These are phyloP conservation scores for Druon quercuslanigerum DNA, from an alignment of 1,140 invertebrate species.

Conservation along the genomic window DNA sequence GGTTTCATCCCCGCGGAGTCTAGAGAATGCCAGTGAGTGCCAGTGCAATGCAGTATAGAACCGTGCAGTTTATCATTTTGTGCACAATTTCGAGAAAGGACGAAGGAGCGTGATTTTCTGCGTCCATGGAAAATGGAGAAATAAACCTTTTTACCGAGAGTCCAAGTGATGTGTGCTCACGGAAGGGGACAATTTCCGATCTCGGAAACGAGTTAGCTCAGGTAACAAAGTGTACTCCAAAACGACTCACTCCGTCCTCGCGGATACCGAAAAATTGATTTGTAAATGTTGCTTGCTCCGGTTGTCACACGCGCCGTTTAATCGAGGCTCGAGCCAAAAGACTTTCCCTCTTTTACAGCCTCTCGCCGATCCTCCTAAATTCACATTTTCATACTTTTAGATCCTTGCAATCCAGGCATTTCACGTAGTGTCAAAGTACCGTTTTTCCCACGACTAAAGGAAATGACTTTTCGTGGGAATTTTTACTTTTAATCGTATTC, in stretches of 20 bases:
- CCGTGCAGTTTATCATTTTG: too few relatives aligned
- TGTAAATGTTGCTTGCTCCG: slow-evolving; percentile 8
- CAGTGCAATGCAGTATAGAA: neutral
- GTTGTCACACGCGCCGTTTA: slow-evolving; percentile 4
- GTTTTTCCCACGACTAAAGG: slow-evolving; percentile 7
- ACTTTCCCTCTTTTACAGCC: neutral
- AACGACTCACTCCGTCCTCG: neutral
- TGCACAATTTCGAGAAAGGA: slow-evolving; percentile 2
- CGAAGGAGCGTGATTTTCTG: slow-evolving; percentile 10
- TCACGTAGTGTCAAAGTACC: slow-evolving; percentile 26
- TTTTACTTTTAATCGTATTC: slow-evolving; percentile 2
- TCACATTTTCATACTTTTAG: neutral
- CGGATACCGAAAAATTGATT: slow-evolving; percentile 11
- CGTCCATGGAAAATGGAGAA: neutral
- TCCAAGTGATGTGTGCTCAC: slow-evolving; percentile 21
- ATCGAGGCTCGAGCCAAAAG: neutral
- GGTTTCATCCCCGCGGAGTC: neutral
- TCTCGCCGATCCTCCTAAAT: neutral
- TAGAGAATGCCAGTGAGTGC: neutral
- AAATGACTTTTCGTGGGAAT: slow-evolving; percentile 25
- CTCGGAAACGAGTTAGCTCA: slow-evolving; percentile 25
- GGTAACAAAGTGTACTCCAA: neutral
- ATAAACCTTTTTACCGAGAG: slow-evolving; percentile 12
- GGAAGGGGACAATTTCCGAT: slow-evolving; percentile 1
- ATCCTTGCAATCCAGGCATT: neutral